These are phyloP conservation scores for Auanema freiburgensis DNA, from an alignment of 2,888 invertebrate species.

Conservation along the genomic window DNA sequence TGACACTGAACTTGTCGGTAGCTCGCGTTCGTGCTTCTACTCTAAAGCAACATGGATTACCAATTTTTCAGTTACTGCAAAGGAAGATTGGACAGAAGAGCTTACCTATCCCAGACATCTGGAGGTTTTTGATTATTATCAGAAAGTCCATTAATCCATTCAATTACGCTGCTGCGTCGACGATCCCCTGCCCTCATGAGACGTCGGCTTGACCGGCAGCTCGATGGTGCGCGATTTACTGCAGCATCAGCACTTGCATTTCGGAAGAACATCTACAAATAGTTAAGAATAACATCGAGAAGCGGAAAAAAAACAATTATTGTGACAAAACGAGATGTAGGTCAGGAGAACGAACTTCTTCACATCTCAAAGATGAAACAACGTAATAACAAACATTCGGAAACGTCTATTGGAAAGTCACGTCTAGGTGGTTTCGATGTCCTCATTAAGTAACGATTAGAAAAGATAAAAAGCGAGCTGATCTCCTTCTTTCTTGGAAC, in stretches of 20 bases:
- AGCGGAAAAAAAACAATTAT: too few relatives aligned
- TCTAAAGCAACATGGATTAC: constrained; percentile 28
- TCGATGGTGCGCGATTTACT: constrained; percentile 1
- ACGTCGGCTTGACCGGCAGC: constrained; percentile 14
- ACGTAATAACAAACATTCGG: constrained; percentile 19
- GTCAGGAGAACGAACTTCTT: too few relatives aligned
- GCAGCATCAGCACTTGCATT: constrained; percentile 36
- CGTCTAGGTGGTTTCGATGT: background rate
- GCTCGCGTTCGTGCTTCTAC: constrained; percentile 30
- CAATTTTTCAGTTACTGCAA: background rate
- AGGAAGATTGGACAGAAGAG: background rate
- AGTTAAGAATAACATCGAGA: too few relatives aligned
- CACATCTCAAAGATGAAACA: too few relatives aligned
- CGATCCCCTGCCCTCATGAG: constrained; percentile 21
- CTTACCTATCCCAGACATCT: background rate
- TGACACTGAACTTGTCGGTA: constrained; percentile 34
- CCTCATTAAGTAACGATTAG: background rate
- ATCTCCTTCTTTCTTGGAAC: background rate
- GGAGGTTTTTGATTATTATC: constrained; percentile 27
- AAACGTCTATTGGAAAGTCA: background rate
- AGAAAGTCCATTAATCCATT: constrained; percentile 38
- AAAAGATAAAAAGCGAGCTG: background rate
- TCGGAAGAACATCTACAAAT: constrained; percentile 17
- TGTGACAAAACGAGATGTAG: too few relatives aligned
- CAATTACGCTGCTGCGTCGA: constrained; percentile 32